Conservation (phyloP, 2,113 vertebrate genomes). For the Hypocryptadius cinnamomeus region DNA sequence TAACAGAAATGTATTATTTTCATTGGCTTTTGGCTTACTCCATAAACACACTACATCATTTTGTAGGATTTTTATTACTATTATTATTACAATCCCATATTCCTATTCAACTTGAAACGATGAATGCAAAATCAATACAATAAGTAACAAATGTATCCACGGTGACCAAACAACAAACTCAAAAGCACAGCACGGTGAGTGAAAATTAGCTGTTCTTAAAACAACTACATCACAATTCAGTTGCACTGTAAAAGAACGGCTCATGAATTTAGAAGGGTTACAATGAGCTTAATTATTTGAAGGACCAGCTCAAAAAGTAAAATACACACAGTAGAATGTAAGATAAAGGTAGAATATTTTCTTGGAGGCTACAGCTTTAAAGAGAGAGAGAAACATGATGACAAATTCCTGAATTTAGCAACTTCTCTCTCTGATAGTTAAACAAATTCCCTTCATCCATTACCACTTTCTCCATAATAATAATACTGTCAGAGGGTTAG, state of each 20-base stretch:
- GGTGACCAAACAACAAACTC: slow-evolving; percentile 50
- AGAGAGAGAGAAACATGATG: neutral
- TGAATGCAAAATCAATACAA: slow-evolving; percentile 44
- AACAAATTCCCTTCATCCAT: neutral
- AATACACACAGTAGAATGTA: neutral
- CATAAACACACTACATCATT: neutral
- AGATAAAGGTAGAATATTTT: neutral
- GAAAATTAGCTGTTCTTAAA: slow-evolving; percentile 46
- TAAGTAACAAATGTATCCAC: slow-evolving; percentile 60
- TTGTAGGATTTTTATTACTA: neutral
- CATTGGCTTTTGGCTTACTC: slow-evolving; percentile 7
- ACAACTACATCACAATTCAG: slow-evolving; percentile 30
- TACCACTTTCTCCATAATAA: neutral
- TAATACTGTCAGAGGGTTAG: neutral
- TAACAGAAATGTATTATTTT: slow-evolving; percentile 29
- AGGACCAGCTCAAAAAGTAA: neutral
- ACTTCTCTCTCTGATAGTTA: neutral
- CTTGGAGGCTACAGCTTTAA: neutral
- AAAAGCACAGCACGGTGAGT: slow-evolving; percentile 24
- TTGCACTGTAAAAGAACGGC: slow-evolving; percentile 1
- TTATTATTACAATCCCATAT: neutral
- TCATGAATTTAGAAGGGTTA: slow-evolving; percentile 6
- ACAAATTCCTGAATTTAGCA: neutral
- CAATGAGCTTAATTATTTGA: neutral
- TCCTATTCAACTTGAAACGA: slow-evolving; percentile 32